A percentile compares a stretch with the other conserved stretches of the same genome.
phyloP scores from a whole-genome alignment of 2,113 vertebrate species.

The Catharus bicknelli region DNA sequence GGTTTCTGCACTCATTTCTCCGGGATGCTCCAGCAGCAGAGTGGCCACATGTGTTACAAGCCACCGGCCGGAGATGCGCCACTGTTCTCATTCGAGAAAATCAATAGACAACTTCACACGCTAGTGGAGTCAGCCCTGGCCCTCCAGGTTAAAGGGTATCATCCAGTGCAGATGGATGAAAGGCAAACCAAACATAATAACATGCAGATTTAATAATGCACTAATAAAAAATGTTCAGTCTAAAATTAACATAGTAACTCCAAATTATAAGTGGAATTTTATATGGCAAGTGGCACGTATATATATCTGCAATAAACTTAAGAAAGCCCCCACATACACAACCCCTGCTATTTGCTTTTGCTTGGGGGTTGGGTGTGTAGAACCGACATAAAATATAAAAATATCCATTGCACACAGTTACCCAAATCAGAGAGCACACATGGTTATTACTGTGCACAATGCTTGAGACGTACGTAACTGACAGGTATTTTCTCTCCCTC shows the following conservation, averaged over 20 bases:
- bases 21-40: conserved; percentile 38
- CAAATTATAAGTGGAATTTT: conserved; percentile 20
- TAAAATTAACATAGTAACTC: conserved; percentile 22
- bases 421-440: neutral
- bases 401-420: neutral
- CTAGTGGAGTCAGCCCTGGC: conserved; percentile 70
- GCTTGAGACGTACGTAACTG: accelerated
- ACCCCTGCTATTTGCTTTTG: neutral
- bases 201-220: conserved; percentile 21
- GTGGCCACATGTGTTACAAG: conserved; percentile 64
- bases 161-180: neutral
- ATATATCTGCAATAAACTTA: neutral
- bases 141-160: conserved; percentile 71
- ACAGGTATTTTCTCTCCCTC: neutral
- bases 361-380: neutral
- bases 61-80: conserved; percentile 46
- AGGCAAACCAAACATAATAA: conserved; percentile 10
- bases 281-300: neutral
- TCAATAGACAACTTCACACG: conserved; percentile 77
- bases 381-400: neutral
- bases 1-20: conserved; percentile 50
- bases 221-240: conserved; percentile 20
- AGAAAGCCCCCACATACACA: neutral
- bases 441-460: accelerated
- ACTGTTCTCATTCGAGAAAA: conserved; percentile 74